These are phyloP conservation scores for Phortica variegata DNA, from an alignment of 1,140 invertebrate genomes.

Conservation along the genomic window DNA sequence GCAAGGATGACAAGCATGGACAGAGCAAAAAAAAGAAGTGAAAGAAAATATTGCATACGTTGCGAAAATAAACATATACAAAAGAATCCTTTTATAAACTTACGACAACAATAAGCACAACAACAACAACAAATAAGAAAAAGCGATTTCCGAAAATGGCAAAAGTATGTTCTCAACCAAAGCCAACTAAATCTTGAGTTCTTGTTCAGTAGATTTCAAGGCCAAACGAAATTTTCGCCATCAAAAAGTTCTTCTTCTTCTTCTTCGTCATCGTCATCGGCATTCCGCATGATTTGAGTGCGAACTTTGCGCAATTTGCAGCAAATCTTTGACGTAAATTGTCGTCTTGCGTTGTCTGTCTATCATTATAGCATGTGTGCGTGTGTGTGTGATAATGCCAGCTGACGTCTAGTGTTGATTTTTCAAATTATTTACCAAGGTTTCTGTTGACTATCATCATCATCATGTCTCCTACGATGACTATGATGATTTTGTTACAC, in stretches of 20 bases:
- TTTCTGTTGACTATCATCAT: too few relatives aligned
- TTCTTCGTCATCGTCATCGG: too few relatives aligned
- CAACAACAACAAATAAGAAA: slow-evolving; percentile 15
- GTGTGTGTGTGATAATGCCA: too few relatives aligned
- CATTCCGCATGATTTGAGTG: too few relatives aligned
- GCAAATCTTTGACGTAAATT: slow-evolving; percentile 29
- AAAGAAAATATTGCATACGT: slow-evolving; percentile 32
- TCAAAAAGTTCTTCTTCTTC: too few relatives aligned
- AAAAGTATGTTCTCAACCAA: slow-evolving; percentile 48
- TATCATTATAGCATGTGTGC: too few relatives aligned
- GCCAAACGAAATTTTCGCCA: slow-evolving; percentile 24
- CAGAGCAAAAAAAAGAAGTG: slow-evolving; percentile 4
- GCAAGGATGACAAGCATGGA: slow-evolving; percentile 27
- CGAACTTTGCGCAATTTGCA: slow-evolving; percentile 34
- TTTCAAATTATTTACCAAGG: slow-evolving; percentile 48
- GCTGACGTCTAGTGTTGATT: slow-evolving; percentile 29
- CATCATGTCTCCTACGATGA: too few relatives aligned
- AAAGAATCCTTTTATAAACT: slow-evolving; percentile 47
- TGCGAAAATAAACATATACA: slow-evolving; percentile 42
- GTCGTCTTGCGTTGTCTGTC: slow-evolving; percentile 22
- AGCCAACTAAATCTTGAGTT: too few relatives aligned
- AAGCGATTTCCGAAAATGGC: slow-evolving; percentile 54
- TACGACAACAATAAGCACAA: slow-evolving; percentile 20
- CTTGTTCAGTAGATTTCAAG: slow-evolving; percentile 38
- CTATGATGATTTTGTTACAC: slow-evolving; percentile 32